phyloP scores from a whole-genome alignment of 2,888 invertebrate species.

The Malthinus seriepunctatus region DNA sequence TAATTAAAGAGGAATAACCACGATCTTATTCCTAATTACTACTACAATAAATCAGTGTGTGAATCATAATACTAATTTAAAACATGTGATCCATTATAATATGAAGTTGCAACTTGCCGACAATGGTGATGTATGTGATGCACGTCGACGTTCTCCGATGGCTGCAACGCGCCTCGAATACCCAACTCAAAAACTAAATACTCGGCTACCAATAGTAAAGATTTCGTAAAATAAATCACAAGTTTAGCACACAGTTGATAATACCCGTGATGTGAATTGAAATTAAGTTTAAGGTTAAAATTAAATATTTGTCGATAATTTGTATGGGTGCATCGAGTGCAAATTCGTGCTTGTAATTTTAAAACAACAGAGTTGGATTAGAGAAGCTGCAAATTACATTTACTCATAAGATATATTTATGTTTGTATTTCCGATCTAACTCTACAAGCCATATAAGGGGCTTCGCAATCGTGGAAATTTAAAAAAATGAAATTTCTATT shows the following conservation, averaged over 20 bases:
- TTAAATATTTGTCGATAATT: too few species aligned
- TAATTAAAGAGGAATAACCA: too few species aligned
- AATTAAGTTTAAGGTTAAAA: not conserved
- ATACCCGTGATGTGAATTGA: slow-evolving; percentile 2
- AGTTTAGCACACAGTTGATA: slow-evolving; percentile 11
- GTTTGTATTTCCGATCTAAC: too few species aligned
- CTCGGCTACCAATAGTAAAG: slow-evolving; percentile 38
- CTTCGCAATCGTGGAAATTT: too few species aligned
- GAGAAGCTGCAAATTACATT: too few species aligned
- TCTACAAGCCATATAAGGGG: too few species aligned
- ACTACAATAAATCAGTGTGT: slow-evolving; percentile 4
- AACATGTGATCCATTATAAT: slow-evolving; percentile 6
- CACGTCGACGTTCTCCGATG: slow-evolving; percentile 42
- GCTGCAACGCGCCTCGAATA: slow-evolving; percentile 40
- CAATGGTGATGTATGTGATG: slow-evolving; percentile 37
- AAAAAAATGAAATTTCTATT: slow-evolving; percentile 5
- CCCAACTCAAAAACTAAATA: slow-evolving; percentile 40
- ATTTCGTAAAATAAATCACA: slow-evolving; percentile 35
- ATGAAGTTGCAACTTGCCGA: slow-evolving; percentile 11
- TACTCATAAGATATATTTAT: too few species aligned
- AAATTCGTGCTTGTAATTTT: too few species aligned
- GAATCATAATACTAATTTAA: slow-evolving; percentile 13
- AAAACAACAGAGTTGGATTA: too few species aligned
- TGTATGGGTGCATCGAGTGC: too few species aligned
- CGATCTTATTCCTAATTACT: not conserved